A percentile compares a stretch with the other conserved stretches of the same genome.
phyloP scores from a whole-genome alignment of 1,140 invertebrate genomes.

The Neomicropteryx cornuta region DNA sequence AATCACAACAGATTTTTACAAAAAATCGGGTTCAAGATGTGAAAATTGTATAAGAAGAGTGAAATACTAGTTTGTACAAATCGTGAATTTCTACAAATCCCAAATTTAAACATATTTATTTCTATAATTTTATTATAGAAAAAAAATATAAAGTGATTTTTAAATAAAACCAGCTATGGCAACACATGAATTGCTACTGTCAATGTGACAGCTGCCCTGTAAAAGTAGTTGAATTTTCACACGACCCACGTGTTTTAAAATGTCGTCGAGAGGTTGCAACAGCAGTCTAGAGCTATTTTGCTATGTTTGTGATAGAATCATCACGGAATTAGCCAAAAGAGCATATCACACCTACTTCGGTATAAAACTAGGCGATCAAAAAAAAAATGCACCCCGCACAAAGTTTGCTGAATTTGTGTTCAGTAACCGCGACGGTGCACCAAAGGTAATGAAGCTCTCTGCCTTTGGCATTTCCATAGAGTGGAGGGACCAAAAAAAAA shows the following conservation, averaged over 20 bases:
- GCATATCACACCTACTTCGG: not conserved
- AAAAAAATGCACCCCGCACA: too few relatives aligned
- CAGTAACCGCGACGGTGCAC: too few relatives aligned
- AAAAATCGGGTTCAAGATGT: too few relatives aligned
- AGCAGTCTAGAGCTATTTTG: not conserved
- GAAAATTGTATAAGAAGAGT: too few relatives aligned
- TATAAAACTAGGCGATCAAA: not conserved
- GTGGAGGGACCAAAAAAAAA: too few relatives aligned
- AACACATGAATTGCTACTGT: not conserved
- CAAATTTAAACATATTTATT: too few relatives aligned
- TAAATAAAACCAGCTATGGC: not conserved
- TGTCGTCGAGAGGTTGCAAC: not conserved
- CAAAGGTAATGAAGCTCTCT: too few relatives aligned
- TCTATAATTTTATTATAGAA: not conserved
- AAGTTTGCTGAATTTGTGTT: too few relatives aligned
- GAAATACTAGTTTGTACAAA: too few relatives aligned
- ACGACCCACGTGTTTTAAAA: not conserved
- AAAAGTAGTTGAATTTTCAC: not conserved
- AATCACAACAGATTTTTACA: too few relatives aligned
- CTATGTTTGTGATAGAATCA: not conserved
- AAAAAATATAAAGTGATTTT: not conserved
- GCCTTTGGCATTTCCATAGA: too few relatives aligned
- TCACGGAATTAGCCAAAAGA: not conserved
- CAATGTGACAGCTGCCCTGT: not conserved
- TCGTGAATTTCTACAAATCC: too few relatives aligned